Conservation (phyloP, 2,888 invertebrate genomes). For the Oasisia sp. region DNA sequence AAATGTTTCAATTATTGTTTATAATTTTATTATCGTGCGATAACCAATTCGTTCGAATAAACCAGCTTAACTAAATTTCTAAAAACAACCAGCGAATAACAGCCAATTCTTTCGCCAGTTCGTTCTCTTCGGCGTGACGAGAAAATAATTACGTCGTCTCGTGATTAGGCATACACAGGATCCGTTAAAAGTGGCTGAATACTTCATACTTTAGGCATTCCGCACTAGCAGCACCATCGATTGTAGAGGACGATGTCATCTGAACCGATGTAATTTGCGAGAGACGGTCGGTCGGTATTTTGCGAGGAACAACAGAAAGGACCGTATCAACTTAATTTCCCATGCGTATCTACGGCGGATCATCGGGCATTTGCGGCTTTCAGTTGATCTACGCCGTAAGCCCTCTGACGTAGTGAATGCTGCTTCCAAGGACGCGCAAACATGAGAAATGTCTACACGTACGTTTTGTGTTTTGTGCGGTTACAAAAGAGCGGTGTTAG, state of each 20-base stretch:
- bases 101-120: not conserved
- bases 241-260: not conserved
- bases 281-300: not conserved
- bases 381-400: not conserved
- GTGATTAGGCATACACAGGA: not conserved
- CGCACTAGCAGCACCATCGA: not conserved
- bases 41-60: not conserved
- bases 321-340: not conserved
- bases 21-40: too few species aligned
- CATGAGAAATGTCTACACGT: too few species aligned
- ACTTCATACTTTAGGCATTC: conserved; percentile 1
- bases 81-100: not conserved
- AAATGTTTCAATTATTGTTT: too few species aligned
- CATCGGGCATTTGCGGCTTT: not conserved
- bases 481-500: too few species aligned
- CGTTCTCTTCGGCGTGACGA: not conserved
- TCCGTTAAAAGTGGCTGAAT: not conserved
- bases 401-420: not conserved
- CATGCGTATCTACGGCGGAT: not conserved
- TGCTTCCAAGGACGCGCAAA: not conserved
- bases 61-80: not conserved
- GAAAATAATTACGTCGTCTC: not conserved
- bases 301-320: not conserved
- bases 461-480: too few species aligned
- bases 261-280: not conserved